These are phyloP conservation scores for Acrocephalus arundinaceus DNA, from an alignment of 2,113 vertebrate species.

Conservation along the genomic window DNA sequence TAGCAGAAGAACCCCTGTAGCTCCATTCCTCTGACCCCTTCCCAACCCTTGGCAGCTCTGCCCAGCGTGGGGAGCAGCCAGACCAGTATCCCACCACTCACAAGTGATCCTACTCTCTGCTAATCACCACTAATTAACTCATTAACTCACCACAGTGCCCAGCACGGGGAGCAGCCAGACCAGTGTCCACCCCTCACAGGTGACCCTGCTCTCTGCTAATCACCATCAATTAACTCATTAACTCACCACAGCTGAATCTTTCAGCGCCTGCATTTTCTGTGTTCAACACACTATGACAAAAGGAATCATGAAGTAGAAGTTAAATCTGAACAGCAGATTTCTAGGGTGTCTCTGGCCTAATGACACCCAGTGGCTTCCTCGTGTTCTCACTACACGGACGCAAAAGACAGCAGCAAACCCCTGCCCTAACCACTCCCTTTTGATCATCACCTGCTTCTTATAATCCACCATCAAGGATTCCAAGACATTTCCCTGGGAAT, in stretches of 20 bases:
- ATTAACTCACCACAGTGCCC: neutral
- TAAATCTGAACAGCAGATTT: neutral
- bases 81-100: neutral
- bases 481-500: neutral
- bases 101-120: neutral
- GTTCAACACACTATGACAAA: neutral
- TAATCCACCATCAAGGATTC: neutral
- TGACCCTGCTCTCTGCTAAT: too few relatives aligned
- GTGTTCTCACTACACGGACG: neutral
- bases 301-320: neutral
- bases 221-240: neutral
- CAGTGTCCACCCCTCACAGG: too few relatives aligned
- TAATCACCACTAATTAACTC: neutral
- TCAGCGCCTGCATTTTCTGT: neutral
- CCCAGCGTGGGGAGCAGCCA: neutral
- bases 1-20: fast-evolving
- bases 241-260: neutral
- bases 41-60: neutral
- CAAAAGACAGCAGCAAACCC: neutral
- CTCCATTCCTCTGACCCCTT: fast-evolving
- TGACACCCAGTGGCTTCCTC: neutral
- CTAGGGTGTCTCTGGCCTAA: neutral
- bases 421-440: neutral
- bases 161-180: too few relatives aligned
- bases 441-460: neutral